Base-by-base conservation (phyloP, 1,140 invertebrate genomes). In the Drosophila truncata region DNA sequence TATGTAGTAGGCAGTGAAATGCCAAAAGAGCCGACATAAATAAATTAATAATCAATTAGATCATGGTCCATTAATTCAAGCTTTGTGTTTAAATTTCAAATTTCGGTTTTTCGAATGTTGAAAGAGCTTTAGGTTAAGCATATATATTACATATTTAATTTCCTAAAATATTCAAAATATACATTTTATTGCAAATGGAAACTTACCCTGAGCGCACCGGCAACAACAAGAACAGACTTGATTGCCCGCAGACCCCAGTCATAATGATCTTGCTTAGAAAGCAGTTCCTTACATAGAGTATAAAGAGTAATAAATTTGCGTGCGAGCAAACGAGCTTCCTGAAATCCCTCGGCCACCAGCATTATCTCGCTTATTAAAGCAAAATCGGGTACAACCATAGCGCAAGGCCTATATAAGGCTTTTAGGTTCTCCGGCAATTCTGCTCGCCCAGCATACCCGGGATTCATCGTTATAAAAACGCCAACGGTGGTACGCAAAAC, bases 391-490 rank as follows among this genome's bases (percentile, higher is more conserved):
- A 98, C 97, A 7, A 98, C 97, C 98, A 98, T 98, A 37, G 98
- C 98, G 93, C 97, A 98, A 3, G 98, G 98, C 92, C 98, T 80
- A 75, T 78, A 92, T 16, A 90, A 69, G 3, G 80, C 81, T 76
- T 92, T 91, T 8, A 91, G 54, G 46, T 92, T 92, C 63, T 92
- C 87, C 1, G 92, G 97, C 35, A 98, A 93, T 92, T 98, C 97
- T 2, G 97, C 97, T 79, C 97, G 94, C 4, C 97, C 97, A 8
- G 97, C 97, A 92, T 98, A 98, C 3, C 94, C 91, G 14, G 98
- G 98, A 94, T 99, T 99, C 98, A 99, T 98, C 0, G 98, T 98
- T 59, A 99, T 98, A 85, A 98, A 99, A 91, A 98, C 96, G 7
- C 98, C 98, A 27, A 98, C 95, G 0, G 97, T 97, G 0, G 95